A percentile compares a stretch with the other conserved stretches of the same genome.
Evolutionary conservation across 2,888 invertebrate genomes (phyloP).

Genomic region (Macrosoma leucophasiata): DNA sequence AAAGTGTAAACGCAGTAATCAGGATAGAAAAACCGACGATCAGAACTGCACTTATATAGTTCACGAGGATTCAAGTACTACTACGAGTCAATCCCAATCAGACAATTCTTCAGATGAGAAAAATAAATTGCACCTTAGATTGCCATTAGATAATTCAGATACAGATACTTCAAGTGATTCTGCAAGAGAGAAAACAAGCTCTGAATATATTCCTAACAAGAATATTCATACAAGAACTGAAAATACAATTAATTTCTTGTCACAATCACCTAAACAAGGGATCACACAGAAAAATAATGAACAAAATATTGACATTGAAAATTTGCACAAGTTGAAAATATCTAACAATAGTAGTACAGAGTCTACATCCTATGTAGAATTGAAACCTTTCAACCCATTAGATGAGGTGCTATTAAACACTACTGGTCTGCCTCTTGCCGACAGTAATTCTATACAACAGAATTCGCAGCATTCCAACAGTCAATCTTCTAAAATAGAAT

Average conservation of each 20-base stretch:
- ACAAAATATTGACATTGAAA: slow-evolving; percentile 23
- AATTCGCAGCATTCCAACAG: slow-evolving; percentile 14
- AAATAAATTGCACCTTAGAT: slow-evolving; percentile 55
- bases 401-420: slow-evolving; percentile 53
- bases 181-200: slow-evolving; percentile 54
- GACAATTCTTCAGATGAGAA: slow-evolving; percentile 67
- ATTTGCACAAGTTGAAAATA: slow-evolving; percentile 37
- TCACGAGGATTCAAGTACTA: slow-evolving; percentile 58
- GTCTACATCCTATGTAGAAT: slow-evolving; percentile 59
- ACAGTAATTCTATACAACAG: slow-evolving; percentile 19
- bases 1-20: slow-evolving; percentile 27
- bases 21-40: slow-evolving; percentile 48
- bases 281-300: slow-evolving; percentile 12
- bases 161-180: slow-evolving; percentile 69
- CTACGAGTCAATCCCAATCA: slow-evolving; percentile 57
- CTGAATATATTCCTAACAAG: slow-evolving; percentile 62
- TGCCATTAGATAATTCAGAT: slow-evolving; percentile 62
- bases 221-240: slow-evolving; percentile 36
- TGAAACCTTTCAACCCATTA: slow-evolving; percentile 50
- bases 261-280: slow-evolving; percentile 10
- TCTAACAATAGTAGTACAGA: slow-evolving; percentile 53
- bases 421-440: slow-evolving; percentile 39
- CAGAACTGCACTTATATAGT: slow-evolving; percentile 66
- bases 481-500: slow-evolving; percentile 29
- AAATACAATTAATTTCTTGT: too few relatives aligned